These are phyloP conservation scores for Polypterus senegalus DNA, from an alignment of 2,113 vertebrate genomes.

Conservation along the genomic window DNA sequence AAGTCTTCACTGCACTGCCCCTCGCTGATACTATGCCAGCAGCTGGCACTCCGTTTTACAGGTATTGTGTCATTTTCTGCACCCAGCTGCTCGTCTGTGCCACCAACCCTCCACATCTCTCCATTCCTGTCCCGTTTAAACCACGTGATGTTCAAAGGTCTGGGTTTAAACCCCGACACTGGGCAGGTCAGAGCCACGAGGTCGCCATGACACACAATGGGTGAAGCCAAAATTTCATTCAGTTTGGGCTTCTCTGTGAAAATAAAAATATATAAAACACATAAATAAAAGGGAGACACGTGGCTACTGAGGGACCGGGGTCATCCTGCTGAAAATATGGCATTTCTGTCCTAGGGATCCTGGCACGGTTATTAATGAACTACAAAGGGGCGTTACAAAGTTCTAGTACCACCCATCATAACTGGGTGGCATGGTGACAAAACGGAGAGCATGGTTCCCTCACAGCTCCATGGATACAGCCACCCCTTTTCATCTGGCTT, in stretches of 20 bases:
- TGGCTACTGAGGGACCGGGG: too few relatives aligned
- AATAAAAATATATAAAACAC: not conserved
- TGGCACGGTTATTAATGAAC: not conserved
- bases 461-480: not conserved
- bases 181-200: constrained; percentile 12
- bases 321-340: not conserved
- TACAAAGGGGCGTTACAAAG: not conserved
- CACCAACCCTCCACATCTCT: constrained; percentile 5
- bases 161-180: constrained; percentile 19
- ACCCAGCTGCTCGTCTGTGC: not conserved
- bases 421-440: not conserved
- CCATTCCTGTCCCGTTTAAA: not conserved
- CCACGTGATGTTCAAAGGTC: constrained; percentile 15
- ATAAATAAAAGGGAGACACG: too few relatives aligned
- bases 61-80: not conserved
- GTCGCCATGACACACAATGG: constrained; percentile 7
- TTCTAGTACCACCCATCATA: not conserved
- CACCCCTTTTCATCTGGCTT: too few relatives aligned
- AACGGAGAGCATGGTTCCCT: not conserved
- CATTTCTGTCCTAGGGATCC: not conserved
- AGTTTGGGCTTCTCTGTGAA: constrained; percentile 10
- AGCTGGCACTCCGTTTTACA: not conserved
- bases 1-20: constrained; percentile 1
- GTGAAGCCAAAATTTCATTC: constrained; percentile 1
- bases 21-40: constrained; percentile 6